phyloP scores from a whole-genome alignment of 2,797 vertebrate species.

The Apogon hyalosoma region DNA sequence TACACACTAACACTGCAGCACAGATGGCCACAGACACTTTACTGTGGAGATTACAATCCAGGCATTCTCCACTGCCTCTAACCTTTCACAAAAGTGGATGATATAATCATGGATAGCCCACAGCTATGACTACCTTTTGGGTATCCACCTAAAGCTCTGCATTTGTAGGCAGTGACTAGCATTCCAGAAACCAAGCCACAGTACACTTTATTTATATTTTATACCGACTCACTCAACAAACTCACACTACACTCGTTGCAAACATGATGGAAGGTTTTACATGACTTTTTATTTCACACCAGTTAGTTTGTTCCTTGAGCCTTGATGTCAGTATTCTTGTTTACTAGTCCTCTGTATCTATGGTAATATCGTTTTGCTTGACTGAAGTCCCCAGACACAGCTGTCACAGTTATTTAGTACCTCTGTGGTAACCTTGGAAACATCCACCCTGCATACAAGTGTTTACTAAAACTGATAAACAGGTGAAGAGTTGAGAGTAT shows the following conservation, averaged over 20 bases:
- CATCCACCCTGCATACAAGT: conserved; percentile 68
- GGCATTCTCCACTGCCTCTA: conserved; percentile 64
- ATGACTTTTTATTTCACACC: conserved; percentile 39
- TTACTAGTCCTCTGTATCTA: conserved; percentile 69
- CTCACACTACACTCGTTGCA: conserved; percentile 21
- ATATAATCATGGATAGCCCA: conserved; percentile 62
- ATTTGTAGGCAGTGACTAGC: conserved; percentile 17
- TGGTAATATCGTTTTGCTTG: conserved; percentile 75
- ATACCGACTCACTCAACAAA: conserved; percentile 3
- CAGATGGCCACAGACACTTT: conserved; percentile 75
- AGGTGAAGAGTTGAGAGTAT: conserved; percentile 66
- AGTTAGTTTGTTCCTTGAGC: conserved; percentile 56
- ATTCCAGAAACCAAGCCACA: conserved; percentile 19
- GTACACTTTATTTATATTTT: conserved; percentile 26
- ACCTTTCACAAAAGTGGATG: conserved; percentile 58
- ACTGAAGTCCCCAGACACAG: conserved; percentile 76
- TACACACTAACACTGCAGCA: conserved; percentile 69
- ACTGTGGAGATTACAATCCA: conserved; percentile 71
- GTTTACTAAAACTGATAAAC: conserved; percentile 74
- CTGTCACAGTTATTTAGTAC: conserved; percentile 81
- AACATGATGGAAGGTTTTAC: conserved; percentile 17
- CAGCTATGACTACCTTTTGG: conserved; percentile 43
- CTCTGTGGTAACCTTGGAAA: conserved; percentile 81
- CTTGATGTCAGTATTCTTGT: conserved; percentile 58
- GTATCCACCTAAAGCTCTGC: conserved; percentile 49